These are phyloP conservation scores for Drosophila pseudotakahashii DNA, from an alignment of 2,888 invertebrate species.

Conservation along the genomic window DNA sequence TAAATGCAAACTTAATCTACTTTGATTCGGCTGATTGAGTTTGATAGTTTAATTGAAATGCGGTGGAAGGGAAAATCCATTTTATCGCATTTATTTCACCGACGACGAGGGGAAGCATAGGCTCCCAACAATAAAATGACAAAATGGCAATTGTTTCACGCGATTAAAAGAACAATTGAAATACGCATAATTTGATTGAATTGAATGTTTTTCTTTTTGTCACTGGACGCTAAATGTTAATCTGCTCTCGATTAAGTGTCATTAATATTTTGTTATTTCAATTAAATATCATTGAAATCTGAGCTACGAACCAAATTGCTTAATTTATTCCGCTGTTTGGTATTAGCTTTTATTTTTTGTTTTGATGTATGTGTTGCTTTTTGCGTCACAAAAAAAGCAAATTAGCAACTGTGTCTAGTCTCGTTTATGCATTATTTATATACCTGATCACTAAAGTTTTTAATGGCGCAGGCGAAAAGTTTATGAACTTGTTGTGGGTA, in stretches of 20 bases:
- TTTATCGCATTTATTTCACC: conserved; percentile 20
- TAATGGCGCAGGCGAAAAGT: conserved; percentile 34
- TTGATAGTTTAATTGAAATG: conserved; percentile 68
- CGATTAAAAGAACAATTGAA: conserved; percentile 19
- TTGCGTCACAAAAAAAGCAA: conserved; percentile 35
- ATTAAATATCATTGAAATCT: conserved; percentile 48
- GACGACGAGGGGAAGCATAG: not conserved
- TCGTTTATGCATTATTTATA: conserved; percentile 53
- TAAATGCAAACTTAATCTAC: conserved; percentile 49
- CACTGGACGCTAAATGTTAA: conserved; percentile 28
- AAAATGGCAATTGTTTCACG: conserved; percentile 8
- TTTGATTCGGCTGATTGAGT: conserved; percentile 58
- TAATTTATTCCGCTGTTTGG: conserved; percentile 58
- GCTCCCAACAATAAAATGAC: conserved; percentile 32
- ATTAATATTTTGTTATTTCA: conserved; percentile 51
- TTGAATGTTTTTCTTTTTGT: conserved; percentile 3
- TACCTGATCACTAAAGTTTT: conserved; percentile 43
- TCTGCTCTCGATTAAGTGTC: conserved; percentile 38
- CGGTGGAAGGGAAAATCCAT: conserved; percentile 36
- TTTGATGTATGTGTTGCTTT: not conserved
- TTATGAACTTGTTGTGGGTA: conserved; percentile 44
- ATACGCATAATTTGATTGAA: conserved; percentile 29
- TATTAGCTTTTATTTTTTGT: conserved; percentile 12
- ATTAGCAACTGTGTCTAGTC: conserved; percentile 46
- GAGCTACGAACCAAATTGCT: conserved; percentile 46